Percentiles rank a stretch among this genome's conserved stretches.
Evolutionary conservation across 2,113 vertebrate species (phyloP).

Genomic region (Notothenia rossii): DNA sequence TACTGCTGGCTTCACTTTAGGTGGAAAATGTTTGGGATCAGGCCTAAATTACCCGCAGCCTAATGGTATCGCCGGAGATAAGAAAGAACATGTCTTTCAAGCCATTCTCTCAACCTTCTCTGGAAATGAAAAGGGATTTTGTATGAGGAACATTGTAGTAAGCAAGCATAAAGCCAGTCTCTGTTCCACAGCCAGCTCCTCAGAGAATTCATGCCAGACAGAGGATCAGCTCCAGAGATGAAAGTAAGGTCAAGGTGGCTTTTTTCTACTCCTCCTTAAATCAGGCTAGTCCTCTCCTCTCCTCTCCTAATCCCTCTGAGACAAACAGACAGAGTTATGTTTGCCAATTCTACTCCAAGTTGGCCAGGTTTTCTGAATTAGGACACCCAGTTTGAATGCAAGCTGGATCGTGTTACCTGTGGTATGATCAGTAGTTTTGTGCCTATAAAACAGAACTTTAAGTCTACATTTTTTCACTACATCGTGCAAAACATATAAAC

Average conservation of each 20-base stretch:
- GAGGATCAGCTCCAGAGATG: constrained; percentile 78
- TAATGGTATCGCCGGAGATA: constrained; percentile 69
- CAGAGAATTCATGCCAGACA: constrained; percentile 70
- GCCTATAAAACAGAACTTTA: background rate
- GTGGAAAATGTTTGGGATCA: constrained; percentile 42
- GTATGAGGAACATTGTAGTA: constrained; percentile 66
- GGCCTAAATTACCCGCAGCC: constrained; percentile 60
- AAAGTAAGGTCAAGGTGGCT: constrained; percentile 77
- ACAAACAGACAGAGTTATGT: constrained; percentile 19
- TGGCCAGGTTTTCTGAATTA: constrained; percentile 19
- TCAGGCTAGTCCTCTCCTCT: constrained; percentile 32
- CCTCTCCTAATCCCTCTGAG: background rate
- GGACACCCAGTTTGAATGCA: background rate
- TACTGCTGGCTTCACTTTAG: constrained; percentile 60
- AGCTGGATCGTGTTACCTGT: background rate
- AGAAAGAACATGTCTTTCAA: constrained; percentile 70
- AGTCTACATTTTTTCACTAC: background rate
- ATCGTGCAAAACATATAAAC: background rate
- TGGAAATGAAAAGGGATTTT: constrained; percentile 72
- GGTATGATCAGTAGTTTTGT: background rate
- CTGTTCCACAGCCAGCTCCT: constrained; percentile 77
- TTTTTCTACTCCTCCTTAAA: constrained; percentile 49
- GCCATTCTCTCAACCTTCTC: constrained; percentile 68
- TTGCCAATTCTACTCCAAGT: background rate
- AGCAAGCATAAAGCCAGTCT: constrained; percentile 78